A percentile compares a stretch with the other conserved stretches of the same genome.
phyloP scores from a whole-genome alignment of 2,113 vertebrate genomes.

The Nettapus auritus region DNA sequence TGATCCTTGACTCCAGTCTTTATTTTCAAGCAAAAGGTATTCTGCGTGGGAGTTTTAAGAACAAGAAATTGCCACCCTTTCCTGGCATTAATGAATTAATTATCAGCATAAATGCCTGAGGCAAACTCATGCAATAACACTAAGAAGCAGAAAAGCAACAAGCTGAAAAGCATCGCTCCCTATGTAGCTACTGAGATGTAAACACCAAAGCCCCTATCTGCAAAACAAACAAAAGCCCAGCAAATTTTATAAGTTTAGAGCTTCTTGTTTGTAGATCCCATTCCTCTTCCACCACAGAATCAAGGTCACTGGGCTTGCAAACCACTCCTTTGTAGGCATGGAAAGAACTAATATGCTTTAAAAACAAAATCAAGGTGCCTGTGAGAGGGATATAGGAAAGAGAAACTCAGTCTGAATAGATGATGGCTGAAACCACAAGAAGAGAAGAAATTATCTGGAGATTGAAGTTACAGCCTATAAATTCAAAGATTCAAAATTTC shows the following conservation, averaged over 20 bases:
- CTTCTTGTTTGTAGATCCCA: not conserved
- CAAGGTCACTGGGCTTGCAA: not conserved
- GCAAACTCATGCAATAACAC: slow-evolving; percentile 57
- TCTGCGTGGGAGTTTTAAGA: slow-evolving; percentile 59
- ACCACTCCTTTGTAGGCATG: not conserved
- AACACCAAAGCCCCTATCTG: not conserved
- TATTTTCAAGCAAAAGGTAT: slow-evolving; percentile 6
- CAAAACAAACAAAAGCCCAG: not conserved
- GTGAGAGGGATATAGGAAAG: not conserved
- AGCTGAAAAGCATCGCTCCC: not conserved
- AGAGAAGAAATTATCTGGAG: not conserved
- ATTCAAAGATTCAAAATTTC: not conserved
- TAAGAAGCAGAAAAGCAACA: slow-evolving; percentile 34
- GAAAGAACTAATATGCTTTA: not conserved
- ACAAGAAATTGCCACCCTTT: slow-evolving; percentile 58
- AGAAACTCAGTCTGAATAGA: not conserved
- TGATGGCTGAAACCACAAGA: not conserved
- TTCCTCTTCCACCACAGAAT: not conserved
- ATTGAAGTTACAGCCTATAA: not conserved
- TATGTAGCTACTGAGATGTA: not conserved
- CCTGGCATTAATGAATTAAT: slow-evolving; percentile 45
- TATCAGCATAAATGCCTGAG: slow-evolving; percentile 43
- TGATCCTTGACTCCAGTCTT: slow-evolving; percentile 51
- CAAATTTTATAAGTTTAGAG: not conserved
- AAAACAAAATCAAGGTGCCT: not conserved